Base-by-base conservation (phyloP, 2,888 invertebrate genomes). In the Coelogynopora nodosa region DNA sequence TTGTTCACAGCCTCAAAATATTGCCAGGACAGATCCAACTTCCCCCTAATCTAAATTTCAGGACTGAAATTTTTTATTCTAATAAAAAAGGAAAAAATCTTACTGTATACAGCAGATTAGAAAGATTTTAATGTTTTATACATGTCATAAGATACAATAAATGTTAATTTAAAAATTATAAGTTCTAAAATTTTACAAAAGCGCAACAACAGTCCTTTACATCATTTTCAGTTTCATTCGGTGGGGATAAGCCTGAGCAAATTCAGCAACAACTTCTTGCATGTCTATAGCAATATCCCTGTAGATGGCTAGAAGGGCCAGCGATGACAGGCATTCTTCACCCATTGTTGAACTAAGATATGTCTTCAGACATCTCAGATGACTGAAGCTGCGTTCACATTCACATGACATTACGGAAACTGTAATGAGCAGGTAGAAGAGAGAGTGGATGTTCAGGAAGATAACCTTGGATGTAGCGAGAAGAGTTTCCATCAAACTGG, bases 181-280 rank as follows among this genome's bases (percentile, higher is more conserved):
- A 74, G 74, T 74, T 74, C 74, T 74, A 74, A 74, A 74, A 74
- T 74, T 74, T 74, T 74, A 74, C 74, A 74, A 74, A 74, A 74
- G 23, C 23, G 27, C 74, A 74, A 74, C 5, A 74, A 5, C 5
- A 23, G 5, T 23, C 74, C 23, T 74, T 74, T 5, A 74, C 74
- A 74, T 74, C 18, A 74, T 74, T 74, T 74, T 26, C 74, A 74
- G 23, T 74, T 74, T 74, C 74, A 74, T 74, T 74, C 27, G 2
- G 5, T 26, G 23, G 23, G 74, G 18, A 74, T 74, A 26, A n/a
- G 74, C 74, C 74, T 23, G 23, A 74, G 74, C 74, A 74, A 74
- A 74, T 74, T 74, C 23, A 74, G 74, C 23, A 26, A 74, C 74
- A 74, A 23, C 74, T 74, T 74, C 74, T 74, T 74, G 74, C 74